Conservation (phyloP, 2,888 invertebrate species). For the Lacanobia wlatinum region DNA sequence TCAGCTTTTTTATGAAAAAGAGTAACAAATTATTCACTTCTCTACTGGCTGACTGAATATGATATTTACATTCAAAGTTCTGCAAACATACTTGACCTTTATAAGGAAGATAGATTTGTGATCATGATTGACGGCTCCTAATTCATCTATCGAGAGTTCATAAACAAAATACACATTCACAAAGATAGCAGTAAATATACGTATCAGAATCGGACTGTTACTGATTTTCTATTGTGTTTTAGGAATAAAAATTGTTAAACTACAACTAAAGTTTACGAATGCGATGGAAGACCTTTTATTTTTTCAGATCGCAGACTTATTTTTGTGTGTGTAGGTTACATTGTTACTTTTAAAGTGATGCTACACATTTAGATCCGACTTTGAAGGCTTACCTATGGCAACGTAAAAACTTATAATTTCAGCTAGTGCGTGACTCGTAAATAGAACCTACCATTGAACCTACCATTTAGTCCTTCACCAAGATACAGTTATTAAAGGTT, state of each 20-base stretch:
- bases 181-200: not conserved
- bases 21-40: not conserved
- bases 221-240: not conserved
- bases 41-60: not conserved
- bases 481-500: not conserved
- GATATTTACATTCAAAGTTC: constrained; percentile 10
- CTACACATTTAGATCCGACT: too few relatives aligned
- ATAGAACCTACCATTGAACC: not conserved
- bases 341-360: too few relatives aligned
- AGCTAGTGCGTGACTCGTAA: not conserved
- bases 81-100: constrained; percentile 46
- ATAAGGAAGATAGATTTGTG: constrained; percentile 24
- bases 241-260: not conserved
- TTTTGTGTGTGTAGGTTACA: not conserved
- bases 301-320: not conserved
- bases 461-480: not conserved
- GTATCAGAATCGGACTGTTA: not conserved
- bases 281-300: not conserved
- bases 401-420: not conserved
- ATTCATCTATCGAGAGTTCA: constrained; percentile 12
- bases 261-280: constrained; percentile 5
- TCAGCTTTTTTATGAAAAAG: not conserved
- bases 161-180: constrained; percentile 9
- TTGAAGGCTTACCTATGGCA: too few relatives aligned
- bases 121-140: constrained; percentile 36